These are phyloP conservation scores for Mus minutoides DNA, from an alignment of 2,797 vertebrate species.

Conservation along the genomic window DNA sequence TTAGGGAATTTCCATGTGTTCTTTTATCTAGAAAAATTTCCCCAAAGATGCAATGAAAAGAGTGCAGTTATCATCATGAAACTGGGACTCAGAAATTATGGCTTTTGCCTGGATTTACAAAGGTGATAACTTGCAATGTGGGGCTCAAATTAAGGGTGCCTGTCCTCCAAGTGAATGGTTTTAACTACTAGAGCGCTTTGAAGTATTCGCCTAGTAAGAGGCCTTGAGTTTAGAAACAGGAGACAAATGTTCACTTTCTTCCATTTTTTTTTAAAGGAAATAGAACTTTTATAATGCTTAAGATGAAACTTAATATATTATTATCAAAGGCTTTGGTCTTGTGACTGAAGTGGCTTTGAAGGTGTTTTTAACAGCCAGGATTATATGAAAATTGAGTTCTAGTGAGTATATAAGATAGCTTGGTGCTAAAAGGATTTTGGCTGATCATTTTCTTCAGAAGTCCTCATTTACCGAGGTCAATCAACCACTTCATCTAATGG, in stretches of 20 bases:
- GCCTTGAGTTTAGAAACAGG: neutral
- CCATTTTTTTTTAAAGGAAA: neutral
- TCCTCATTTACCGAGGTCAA: neutral
- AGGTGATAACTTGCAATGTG: neutral
- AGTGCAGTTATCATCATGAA: neutral
- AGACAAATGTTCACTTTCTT: neutral
- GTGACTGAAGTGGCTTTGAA: neutral
- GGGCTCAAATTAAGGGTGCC: neutral
- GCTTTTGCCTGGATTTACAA: neutral
- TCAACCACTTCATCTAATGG: no score
- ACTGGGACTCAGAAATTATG: neutral
- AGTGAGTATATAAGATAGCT: neutral
- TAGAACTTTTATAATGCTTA: neutral
- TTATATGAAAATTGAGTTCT: neutral
- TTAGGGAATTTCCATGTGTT: neutral
- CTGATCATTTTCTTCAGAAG: neutral
- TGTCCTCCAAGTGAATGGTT: neutral
- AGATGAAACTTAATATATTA: neutral
- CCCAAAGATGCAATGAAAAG: neutral
- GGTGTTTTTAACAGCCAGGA: neutral
- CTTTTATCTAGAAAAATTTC: neutral
- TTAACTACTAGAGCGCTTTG: neutral
- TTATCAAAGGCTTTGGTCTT: neutral
- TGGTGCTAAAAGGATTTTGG: neutral
- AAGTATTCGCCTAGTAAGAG: neutral